These are phyloP conservation scores for Limnothrissa miodon DNA, from an alignment of 2,113 vertebrate species.

Conservation along the genomic window DNA sequence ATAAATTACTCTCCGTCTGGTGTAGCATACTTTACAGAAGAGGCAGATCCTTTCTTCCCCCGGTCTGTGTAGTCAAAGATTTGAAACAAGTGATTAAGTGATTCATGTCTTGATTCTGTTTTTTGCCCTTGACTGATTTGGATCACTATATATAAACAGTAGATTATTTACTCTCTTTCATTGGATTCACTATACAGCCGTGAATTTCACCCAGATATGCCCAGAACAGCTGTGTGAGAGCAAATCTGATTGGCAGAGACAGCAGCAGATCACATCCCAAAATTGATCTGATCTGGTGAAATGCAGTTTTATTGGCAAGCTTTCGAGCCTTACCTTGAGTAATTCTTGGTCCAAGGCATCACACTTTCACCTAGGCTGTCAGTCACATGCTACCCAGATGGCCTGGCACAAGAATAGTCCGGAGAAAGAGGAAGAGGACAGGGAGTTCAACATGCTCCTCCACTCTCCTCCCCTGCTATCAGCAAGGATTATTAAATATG, in stretches of 20 bases:
- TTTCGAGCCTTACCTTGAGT: not conserved
- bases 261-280: not conserved
- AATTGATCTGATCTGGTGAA: not conserved
- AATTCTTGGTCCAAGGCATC: not conserved
- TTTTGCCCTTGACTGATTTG: not conserved
- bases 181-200: not conserved
- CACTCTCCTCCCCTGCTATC: not conserved
- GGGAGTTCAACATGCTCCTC: not conserved
- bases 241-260: not conserved
- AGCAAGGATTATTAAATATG: not conserved
- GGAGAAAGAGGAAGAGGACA: not conserved
- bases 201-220: not conserved
- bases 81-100: not conserved
- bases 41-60: not conserved
- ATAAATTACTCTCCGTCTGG: not conserved
- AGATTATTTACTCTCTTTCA: not conserved
- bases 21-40: not conserved
- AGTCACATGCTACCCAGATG: not conserved
- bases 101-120: not conserved
- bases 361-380: not conserved
- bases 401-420: slow-evolving; percentile 5
- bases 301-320: not conserved
- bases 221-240: not conserved
- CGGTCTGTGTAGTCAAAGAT: not conserved
- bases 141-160: not conserved